Evolutionary conservation across 35 echinoderm and acorn worm genomes (phyloP).

Genomic region (Heliocidaris erythrogramma): DNA sequence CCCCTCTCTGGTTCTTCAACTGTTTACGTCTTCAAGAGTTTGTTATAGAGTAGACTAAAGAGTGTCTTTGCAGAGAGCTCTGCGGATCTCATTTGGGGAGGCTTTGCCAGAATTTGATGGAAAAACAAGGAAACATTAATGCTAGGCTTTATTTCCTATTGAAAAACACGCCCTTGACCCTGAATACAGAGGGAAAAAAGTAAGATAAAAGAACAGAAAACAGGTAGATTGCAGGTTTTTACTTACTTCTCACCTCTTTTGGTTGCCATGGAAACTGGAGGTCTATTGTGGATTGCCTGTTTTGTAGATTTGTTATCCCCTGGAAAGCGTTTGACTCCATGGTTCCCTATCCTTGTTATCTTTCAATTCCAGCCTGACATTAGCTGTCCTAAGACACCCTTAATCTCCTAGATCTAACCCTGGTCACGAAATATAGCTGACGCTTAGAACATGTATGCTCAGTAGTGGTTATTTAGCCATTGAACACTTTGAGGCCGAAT

Average conservation of each 20-base stretch:
- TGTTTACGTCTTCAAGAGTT: not conserved
- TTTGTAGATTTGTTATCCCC: not conserved
- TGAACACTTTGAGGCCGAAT: not conserved
- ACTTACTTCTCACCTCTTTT: not conserved
- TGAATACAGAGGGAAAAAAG: not conserved
- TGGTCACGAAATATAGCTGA: not conserved
- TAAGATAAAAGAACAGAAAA: not conserved
- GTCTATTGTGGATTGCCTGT: not conserved
- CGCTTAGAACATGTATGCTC: not conserved
- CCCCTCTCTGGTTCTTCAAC: too few relatives aligned
- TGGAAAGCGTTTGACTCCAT: not conserved
- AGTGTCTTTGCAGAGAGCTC: not conserved
- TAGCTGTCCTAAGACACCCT: not conserved
- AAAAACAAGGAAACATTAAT: slow-evolving; percentile 19
- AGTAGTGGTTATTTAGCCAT: not conserved
- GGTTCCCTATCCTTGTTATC: not conserved
- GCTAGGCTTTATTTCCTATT: not conserved
- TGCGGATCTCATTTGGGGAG: not conserved
- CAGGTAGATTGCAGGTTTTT: slow-evolving; percentile 5
- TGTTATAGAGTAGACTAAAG: not conserved
- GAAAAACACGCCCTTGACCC: not conserved
- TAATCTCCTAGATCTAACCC: not conserved
- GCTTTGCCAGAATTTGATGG: slow-evolving; percentile 8
- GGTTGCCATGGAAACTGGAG: not conserved
- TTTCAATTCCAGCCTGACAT: not conserved